Conservation (phyloP, 2,888 invertebrate genomes). For the Conchocele bisecta region DNA sequence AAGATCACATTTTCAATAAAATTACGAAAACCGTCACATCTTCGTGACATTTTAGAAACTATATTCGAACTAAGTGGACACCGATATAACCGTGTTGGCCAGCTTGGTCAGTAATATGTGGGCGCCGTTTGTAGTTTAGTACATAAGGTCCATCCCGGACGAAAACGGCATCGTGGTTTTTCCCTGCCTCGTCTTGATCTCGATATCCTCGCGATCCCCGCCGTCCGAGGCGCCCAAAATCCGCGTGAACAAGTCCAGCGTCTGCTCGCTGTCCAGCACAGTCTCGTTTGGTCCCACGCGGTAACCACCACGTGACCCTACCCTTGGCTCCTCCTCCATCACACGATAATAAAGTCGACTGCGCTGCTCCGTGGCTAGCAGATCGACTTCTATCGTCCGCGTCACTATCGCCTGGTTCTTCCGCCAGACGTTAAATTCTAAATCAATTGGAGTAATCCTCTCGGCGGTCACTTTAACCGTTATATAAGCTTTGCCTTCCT, state of each 20-base stretch:
- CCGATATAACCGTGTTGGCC: too few species aligned
- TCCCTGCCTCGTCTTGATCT: constrained; percentile 60
- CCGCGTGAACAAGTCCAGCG: constrained; percentile 80
- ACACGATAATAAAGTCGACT: constrained; percentile 77
- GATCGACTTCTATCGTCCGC: constrained; percentile 80
- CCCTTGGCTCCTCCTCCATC: constrained; percentile 69
- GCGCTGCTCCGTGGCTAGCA: constrained; percentile 79
- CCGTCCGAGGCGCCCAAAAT: constrained; percentile 80
- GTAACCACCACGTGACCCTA: constrained; percentile 22
- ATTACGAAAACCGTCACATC: background rate
- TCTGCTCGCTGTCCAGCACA: constrained; percentile 77
- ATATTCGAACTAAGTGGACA: background rate
- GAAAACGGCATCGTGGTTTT: constrained; percentile 59
- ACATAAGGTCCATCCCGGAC: constrained; percentile 65
- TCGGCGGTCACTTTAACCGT: constrained; percentile 81
- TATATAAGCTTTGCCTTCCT: constrained; percentile 75
- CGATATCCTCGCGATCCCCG: constrained; percentile 72
- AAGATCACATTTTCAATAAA: too few species aligned
- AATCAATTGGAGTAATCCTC: constrained; percentile 78
- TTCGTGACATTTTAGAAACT: background rate
- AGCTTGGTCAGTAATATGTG: too few species aligned
- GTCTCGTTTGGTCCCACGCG: constrained; percentile 57
- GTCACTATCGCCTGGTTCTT: constrained; percentile 82
- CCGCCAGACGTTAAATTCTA: constrained; percentile 80
- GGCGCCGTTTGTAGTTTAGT: constrained; percentile 55